Percentiles rank a stretch among this genome's conserved stretches.
phyloP scores from a whole-genome alignment of 2,888 invertebrate genomes.

The Allolobophora icterica region DNA sequence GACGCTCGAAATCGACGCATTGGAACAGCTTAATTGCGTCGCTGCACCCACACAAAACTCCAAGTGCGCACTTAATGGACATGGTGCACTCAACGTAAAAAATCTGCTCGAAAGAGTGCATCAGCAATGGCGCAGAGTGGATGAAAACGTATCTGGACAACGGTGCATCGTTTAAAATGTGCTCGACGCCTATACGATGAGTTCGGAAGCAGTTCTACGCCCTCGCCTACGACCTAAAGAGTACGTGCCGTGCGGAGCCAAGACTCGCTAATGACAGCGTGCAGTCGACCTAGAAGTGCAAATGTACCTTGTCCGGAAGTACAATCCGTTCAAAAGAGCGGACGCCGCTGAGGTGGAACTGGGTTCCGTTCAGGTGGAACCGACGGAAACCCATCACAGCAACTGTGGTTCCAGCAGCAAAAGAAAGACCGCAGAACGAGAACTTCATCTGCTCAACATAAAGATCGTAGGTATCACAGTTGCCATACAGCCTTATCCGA shows the following conservation, averaged over 20 bases:
- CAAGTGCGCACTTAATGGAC: not conserved
- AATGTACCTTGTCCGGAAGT: slow-evolving; percentile 27
- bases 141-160: not conserved
- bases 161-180: not conserved
- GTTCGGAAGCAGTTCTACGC: not conserved
- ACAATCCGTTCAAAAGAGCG: slow-evolving; percentile 23
- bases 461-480: slow-evolving; percentile 22
- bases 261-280: not conserved
- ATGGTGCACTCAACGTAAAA: not conserved
- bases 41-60: not conserved
- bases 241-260: not conserved
- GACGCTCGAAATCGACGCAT: not conserved
- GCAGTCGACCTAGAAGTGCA: slow-evolving; percentile 22
- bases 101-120: not conserved
- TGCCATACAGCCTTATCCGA: not conserved
- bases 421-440: slow-evolving; percentile 13
- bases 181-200: not conserved
- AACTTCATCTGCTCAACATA: slow-evolving; percentile 24
- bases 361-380: not conserved
- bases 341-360: not conserved
- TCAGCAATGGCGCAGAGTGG: not conserved
- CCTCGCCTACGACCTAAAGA: not conserved
- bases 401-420: not conserved
- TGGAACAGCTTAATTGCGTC: not conserved
- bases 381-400: not conserved